Percentiles rank a stretch among this genome's conserved stretches.
phyloP scores from a whole-genome alignment of 2,113 vertebrate species.

The Dipodomys spectabilis region DNA sequence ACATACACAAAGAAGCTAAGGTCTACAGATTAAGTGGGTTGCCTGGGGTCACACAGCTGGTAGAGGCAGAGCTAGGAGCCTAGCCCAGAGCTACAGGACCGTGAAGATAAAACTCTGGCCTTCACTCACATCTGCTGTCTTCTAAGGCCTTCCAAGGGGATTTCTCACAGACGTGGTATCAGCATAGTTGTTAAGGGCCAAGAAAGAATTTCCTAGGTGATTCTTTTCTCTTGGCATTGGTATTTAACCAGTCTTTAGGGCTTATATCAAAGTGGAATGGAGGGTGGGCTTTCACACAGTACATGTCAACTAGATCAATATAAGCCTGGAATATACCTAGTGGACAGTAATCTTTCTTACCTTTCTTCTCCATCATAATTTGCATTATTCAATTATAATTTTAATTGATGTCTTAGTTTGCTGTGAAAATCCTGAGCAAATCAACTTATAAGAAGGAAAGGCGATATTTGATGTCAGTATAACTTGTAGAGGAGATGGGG shows the following conservation, averaged over 20 bases:
- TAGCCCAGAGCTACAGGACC: slow-evolving; percentile 20
- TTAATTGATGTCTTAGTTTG: neutral
- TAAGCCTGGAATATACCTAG: neutral
- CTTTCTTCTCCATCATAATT: neutral
- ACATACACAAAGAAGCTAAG: neutral
- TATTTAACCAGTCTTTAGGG: slow-evolving; percentile 16
- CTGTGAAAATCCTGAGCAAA: neutral
- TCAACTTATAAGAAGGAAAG: neutral
- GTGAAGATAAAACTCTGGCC: neutral
- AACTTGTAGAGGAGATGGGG: too few relatives aligned
- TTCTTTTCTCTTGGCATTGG: neutral
- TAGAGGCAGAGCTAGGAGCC: neutral
- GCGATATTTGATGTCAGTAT: too few relatives aligned
- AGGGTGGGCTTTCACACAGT: neutral
- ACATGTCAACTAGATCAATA: too few relatives aligned
- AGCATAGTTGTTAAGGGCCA: neutral
- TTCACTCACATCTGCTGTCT: slow-evolving; percentile 37
- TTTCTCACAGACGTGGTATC: neutral
- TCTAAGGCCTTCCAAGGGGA: neutral
- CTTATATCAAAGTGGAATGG: neutral
- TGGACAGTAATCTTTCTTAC: neutral
- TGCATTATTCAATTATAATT: neutral
- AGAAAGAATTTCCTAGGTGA: slow-evolving; percentile 16
- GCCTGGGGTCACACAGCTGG: slow-evolving; percentile 33
- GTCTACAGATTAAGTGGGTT: slow-evolving; percentile 16